Base-by-base conservation (phyloP, 1,140 invertebrate species). In the Anoplophora glabripennis region DNA sequence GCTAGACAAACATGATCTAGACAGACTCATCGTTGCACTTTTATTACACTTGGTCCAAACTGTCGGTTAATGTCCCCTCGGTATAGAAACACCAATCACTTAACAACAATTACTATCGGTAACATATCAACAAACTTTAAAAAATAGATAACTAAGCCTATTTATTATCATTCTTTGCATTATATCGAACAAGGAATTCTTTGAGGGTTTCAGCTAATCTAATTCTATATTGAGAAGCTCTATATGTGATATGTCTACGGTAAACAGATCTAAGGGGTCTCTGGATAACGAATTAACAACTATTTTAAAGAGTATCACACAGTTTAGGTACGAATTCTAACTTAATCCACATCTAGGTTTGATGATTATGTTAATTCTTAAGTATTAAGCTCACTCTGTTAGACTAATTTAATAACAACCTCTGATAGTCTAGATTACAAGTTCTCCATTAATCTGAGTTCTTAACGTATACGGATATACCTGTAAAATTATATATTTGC, bases 1-100 rank as follows among this genome's bases (percentile, higher is more conserved):
- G 36, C 54, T 57, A 42, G 63, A 62, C 59, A 71, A 63, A 44
- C 67, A 71, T 17, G 67, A 69, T 37, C 69, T 64, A 14, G 65
- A 63, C 49, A 68, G 61, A 59, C 69, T 71, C 69, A 71, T 71
- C 14, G 33, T 57, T 28, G 54, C 58, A 53, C 42, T 52, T 53
- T 34, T 44, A 35, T 34, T 48, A 40, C 47, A 55, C 52, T 61
- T 12, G 34, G 40, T 57, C 49, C 37, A 46, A 59, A 44, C 53
- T 14, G 35, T 8, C 35, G n/a, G 14, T 47, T 44, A 45, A 10
- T 18, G 15, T 15, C 12, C 28, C 21, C 28, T 11, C 8, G 11
- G 8, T 21, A 33, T 21, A 3, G 2, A 54, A 52, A 57, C 45
- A 52, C 36, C 38, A n/a, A 49, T 34, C 36, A 38, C 40, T 52